phyloP scores from a whole-genome alignment of 2,888 invertebrate genomes.

The Scaptomyza polygonia region DNA sequence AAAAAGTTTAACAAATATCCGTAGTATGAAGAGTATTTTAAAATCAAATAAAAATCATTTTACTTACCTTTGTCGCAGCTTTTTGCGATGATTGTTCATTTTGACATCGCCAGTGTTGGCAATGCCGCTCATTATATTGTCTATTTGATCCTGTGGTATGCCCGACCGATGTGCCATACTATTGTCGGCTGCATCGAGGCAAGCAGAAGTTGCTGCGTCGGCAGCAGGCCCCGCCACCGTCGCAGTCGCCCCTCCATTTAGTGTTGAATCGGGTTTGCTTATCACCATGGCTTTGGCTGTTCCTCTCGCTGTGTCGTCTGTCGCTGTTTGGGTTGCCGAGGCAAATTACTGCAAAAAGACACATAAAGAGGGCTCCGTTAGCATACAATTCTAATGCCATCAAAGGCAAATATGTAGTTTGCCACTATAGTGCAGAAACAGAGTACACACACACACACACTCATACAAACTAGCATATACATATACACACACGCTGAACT shows the following conservation, averaged over 20 bases:
- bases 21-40: background rate
- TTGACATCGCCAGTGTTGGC: constrained; percentile 95
- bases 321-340: constrained; percentile 22
- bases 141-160: constrained; percentile 87
- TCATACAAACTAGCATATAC: constrained; percentile 11
- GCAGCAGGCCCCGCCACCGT: constrained; percentile 46
- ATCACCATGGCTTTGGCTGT: constrained; percentile 89
- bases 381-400: constrained; percentile 30
- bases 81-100: constrained; percentile 94
- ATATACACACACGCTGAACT: constrained; percentile 16
- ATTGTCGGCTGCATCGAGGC: constrained; percentile 55
- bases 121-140: constrained; percentile 96
- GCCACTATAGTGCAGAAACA: constrained; percentile 2
- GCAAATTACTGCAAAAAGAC: constrained; percentile 64
- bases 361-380: constrained; percentile 28
- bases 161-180: constrained; percentile 81
- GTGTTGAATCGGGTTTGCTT: constrained; percentile 86
- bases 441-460: constrained; percentile 4
- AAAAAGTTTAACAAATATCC: constrained; percentile 41
- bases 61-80: constrained; percentile 93
- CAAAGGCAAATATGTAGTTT: constrained; percentile 27
- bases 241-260: constrained; percentile 51
- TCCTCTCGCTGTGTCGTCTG: constrained; percentile 34
- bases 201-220: constrained; percentile 48
- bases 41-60: background rate